phyloP scores from a whole-genome alignment of 1,140 invertebrate genomes.

The Arctopsyche grandis region DNA sequence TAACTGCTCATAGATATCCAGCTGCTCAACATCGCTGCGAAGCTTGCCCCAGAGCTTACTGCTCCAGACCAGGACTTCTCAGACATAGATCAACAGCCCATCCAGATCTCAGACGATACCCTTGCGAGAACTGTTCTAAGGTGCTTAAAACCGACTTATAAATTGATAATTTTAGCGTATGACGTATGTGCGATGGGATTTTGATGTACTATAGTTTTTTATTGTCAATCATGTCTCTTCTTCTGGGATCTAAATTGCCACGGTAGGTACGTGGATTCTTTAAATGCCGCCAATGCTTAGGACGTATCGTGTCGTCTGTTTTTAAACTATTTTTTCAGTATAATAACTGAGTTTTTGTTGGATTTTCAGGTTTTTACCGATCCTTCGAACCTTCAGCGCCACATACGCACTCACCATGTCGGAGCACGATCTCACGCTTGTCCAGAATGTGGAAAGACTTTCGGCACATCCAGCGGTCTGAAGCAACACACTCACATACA shows the following conservation, averaged over 20 bases:
- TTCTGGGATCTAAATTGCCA: conserved; percentile 19
- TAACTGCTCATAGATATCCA: conserved; percentile 79
- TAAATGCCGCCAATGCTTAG: not conserved
- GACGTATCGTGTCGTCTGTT: not conserved
- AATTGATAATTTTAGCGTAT: conserved; percentile 7
- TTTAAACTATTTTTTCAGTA: not conserved
- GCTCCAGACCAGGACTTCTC: conserved; percentile 82
- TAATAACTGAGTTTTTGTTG: not conserved
- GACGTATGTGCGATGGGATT: not conserved
- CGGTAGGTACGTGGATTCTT: conserved; percentile 43
- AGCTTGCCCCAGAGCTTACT: conserved; percentile 83
- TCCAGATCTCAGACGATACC: conserved; percentile 82
- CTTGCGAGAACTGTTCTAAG: conserved; percentile 95
- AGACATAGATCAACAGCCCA: conserved; percentile 85
- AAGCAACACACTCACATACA: conserved; percentile 99
- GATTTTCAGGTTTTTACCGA: conserved; percentile 88
- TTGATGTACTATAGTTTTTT: conserved; percentile 37
- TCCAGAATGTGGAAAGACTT: conserved; percentile 97
- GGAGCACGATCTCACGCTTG: conserved; percentile 95
- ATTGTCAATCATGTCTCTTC: conserved; percentile 44
- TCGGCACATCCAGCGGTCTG: conserved; percentile 95
- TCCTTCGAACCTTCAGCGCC: conserved; percentile 94
- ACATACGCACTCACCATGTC: conserved; percentile 93
- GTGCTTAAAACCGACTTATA: conserved; percentile 61
- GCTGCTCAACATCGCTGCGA: conserved; percentile 85